Evolutionary conservation across 1,140 invertebrate genomes (phyloP).

Genomic region (Akabosia matsudoensis): DNA sequence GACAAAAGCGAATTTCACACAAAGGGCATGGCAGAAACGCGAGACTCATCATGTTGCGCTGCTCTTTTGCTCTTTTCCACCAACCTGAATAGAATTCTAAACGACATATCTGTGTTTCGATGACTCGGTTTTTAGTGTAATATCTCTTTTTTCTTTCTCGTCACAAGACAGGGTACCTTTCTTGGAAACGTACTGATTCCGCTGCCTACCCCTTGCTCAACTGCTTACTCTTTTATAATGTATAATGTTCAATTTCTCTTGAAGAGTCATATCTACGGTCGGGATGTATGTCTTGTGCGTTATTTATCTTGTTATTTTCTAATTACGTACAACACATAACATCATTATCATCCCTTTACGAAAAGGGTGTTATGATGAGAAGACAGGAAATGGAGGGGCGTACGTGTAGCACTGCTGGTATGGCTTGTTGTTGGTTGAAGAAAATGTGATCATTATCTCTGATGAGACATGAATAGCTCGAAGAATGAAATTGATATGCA

Average conservation of each 20-base stretch:
- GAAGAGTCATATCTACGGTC: background rate
- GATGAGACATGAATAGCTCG: background rate
- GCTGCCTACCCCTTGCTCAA: too few relatives aligned
- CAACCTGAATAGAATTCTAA: background rate
- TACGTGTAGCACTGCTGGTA: too few relatives aligned
- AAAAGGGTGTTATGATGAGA: background rate
- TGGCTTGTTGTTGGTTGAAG: background rate
- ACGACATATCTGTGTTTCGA: constrained; percentile 8
- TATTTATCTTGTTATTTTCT: constrained; percentile 21
- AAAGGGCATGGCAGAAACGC: too few relatives aligned
- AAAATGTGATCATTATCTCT: constrained; percentile 19
- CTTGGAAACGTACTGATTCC: too few relatives aligned
- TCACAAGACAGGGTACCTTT: too few relatives aligned
- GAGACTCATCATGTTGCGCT: background rate
- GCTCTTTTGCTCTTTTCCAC: background rate
- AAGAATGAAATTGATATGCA: background rate
- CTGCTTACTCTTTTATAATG: too few relatives aligned
- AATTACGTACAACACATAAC: constrained; percentile 3
- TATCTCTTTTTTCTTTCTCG: background rate
- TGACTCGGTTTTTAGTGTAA: background rate
- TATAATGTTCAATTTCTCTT: background rate
- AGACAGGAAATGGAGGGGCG: constrained; percentile 9
- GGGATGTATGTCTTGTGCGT: background rate
- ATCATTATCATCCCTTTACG: background rate
- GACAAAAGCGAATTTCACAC: too few relatives aligned